These are phyloP conservation scores for Selenia dentaria DNA, from an alignment of 2,888 invertebrate genomes.

Conservation along the genomic window DNA sequence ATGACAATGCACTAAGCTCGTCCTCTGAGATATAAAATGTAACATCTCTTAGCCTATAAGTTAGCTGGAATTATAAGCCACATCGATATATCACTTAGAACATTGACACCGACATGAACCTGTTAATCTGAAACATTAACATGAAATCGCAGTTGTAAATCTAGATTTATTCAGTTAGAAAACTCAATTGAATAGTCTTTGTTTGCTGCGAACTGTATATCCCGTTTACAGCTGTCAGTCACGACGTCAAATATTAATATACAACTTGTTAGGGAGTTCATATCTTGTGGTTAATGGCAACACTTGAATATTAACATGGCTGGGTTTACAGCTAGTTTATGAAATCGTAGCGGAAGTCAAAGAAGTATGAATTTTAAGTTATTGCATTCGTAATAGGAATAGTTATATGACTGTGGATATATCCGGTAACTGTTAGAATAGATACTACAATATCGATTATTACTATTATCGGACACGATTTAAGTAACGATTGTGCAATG, in stretches of 20 bases:
- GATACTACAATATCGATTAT: too few relatives aligned
- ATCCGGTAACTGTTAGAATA: too few relatives aligned
- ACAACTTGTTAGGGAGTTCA: constrained; percentile 58
- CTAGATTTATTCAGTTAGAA: constrained; percentile 1
- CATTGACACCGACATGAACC: too few relatives aligned
- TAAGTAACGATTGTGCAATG: too few relatives aligned
- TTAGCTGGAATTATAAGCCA: too few relatives aligned
- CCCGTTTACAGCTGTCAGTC: constrained; percentile 43
- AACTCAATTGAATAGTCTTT: neutral
- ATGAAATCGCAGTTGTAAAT: constrained; percentile 1
- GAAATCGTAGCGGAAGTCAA: constrained; percentile 12
- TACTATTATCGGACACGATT: too few relatives aligned
- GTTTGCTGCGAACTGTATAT: constrained; percentile 18
- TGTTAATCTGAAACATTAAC: too few relatives aligned
- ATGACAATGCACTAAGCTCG: too few relatives aligned
- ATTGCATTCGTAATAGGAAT: constrained; percentile 1
- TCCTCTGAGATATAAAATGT: too few relatives aligned
- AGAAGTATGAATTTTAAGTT: constrained; percentile 19
- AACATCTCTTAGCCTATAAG: too few relatives aligned
- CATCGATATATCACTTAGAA: too few relatives aligned
- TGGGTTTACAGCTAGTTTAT: constrained; percentile 11
- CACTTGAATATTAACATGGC: constrained; percentile 43
- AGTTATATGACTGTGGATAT: too few relatives aligned
- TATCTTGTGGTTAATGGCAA: constrained; percentile 55
- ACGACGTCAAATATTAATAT: constrained; percentile 52